Conservation (phyloP, 2,797 vertebrate genomes). For the Sphenodon punctatus region DNA sequence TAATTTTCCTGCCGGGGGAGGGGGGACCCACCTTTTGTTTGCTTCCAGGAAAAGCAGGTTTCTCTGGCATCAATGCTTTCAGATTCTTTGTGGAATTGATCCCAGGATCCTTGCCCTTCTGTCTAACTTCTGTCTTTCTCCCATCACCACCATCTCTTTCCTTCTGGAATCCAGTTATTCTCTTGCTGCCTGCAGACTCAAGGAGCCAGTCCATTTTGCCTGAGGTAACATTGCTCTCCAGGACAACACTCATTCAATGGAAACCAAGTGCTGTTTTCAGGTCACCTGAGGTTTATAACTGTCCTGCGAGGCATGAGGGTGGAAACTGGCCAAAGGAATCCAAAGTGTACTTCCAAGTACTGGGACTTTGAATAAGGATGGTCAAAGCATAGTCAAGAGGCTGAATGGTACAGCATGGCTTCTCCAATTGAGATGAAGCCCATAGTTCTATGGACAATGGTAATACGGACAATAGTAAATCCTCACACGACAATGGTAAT, state of each 20-base stretch:
- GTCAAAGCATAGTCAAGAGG: neutral
- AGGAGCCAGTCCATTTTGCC: neutral
- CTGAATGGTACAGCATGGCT: neutral
- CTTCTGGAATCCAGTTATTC: neutral
- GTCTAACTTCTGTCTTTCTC: neutral
- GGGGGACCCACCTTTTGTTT: neutral
- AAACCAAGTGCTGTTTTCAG: neutral
- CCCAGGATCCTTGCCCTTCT: neutral
- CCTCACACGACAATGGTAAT: no score
- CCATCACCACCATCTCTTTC: neutral
- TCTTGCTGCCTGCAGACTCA: neutral
- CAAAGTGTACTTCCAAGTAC: neutral
- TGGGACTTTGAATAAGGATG: neutral
- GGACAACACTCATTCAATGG: neutral
- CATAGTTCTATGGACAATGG: no score
- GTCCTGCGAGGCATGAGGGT: neutral
- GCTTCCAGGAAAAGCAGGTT: neutral
- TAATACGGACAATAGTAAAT: no score
- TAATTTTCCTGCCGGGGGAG: neutral
- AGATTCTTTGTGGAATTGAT: neutral
- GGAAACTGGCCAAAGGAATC: neutral
- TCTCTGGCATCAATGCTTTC: neutral
- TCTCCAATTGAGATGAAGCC: neutral
- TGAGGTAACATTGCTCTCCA: neutral
- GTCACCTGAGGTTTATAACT: neutral